phyloP scores from a whole-genome alignment of 2,113 vertebrate species.

The Periophthalmus modestus region DNA sequence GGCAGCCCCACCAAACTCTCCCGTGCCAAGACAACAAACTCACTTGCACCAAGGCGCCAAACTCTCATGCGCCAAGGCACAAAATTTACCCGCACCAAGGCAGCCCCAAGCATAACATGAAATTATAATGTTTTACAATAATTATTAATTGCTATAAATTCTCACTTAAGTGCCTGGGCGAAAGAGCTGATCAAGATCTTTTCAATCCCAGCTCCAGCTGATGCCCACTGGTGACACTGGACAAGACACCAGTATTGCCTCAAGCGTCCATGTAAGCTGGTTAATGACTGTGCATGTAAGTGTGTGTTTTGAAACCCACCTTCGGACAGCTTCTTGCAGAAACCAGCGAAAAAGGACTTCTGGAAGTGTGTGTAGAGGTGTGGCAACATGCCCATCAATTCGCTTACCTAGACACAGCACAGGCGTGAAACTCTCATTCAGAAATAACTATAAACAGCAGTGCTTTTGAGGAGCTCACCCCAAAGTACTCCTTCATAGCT shows the following conservation, averaged over 20 bases:
- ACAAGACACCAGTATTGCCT: background rate
- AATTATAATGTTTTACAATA: too few species aligned
- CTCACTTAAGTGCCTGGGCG: too few species aligned
- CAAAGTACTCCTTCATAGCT: constrained; percentile 88
- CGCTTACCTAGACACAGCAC: constrained; percentile 75
- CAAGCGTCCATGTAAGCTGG: too few species aligned
- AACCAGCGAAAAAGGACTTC: constrained; percentile 88
- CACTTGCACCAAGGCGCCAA: too few species aligned
- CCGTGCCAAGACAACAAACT: too few species aligned
- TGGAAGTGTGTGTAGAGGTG: constrained; percentile 89
- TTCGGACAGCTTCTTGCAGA: constrained; percentile 86
- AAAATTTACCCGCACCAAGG: too few species aligned
- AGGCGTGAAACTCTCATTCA: background rate
- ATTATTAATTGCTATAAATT: too few species aligned
- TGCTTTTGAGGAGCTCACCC: constrained; percentile 71
- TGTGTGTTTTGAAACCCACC: constrained; percentile 64
- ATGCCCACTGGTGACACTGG: background rate
- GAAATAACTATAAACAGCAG: background rate
- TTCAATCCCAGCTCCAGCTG: too few species aligned
- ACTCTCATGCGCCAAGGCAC: too few species aligned
- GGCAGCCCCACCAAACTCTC: too few species aligned
- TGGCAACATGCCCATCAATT: constrained; percentile 85
- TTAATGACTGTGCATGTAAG: background rate
- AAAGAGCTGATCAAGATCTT: too few species aligned
- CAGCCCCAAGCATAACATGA: too few species aligned